Base-by-base conservation (phyloP, 2,888 invertebrate genomes). In the Ellobium chinense region DNA sequence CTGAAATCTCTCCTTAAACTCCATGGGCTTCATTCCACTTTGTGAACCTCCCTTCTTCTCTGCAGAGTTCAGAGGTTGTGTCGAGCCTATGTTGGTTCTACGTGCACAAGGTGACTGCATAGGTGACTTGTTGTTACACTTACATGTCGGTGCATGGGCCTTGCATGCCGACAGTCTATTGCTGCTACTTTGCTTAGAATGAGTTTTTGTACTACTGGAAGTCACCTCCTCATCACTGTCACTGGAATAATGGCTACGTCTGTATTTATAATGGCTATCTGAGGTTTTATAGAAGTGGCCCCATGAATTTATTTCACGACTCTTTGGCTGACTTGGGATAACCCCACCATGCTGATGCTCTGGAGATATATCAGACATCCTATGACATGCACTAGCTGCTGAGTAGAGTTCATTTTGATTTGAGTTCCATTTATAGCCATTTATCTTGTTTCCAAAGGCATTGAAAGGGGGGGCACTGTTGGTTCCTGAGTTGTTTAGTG, bases 201-300 rank as follows among this genome's bases (percentile, higher is more conserved):
- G 39, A 12, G 4, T 39, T 69, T 62, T 78, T 27, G 37, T 37
- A 27, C n/a, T 39, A 9, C 36, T 29, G 14, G 58, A 31, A 12
- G 73, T 39, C 34, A 60, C 74, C 27, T 89, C 90, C 54, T 89
- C 90, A 4, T 90, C 90, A 85, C 89, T 89, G 21, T 90, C 90
- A 85, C 89, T 90, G 9, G 88, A 89, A 81, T 90, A 88, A 81
- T 89, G 89, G 80, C 89, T 89, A 62, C 89, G 86, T 2, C 89
- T 85, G 73, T 90, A 89, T 79, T 89, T 90, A 81, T 90, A 89
- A 46, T 87, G 80, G 31, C 82, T 89, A 84, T 69, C 85, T 21
- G 83, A 70, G 46, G 84, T 85, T 78, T 87, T 85, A 80, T 88
- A 86, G 72, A 89, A 89, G 78, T 90, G 89, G 27, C 89, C 89